Evolutionary conservation across 1,140 invertebrate genomes (phyloP), one percentile per base, ranked within the genome.

Genomic region (Drosophila insularis): DNA sequence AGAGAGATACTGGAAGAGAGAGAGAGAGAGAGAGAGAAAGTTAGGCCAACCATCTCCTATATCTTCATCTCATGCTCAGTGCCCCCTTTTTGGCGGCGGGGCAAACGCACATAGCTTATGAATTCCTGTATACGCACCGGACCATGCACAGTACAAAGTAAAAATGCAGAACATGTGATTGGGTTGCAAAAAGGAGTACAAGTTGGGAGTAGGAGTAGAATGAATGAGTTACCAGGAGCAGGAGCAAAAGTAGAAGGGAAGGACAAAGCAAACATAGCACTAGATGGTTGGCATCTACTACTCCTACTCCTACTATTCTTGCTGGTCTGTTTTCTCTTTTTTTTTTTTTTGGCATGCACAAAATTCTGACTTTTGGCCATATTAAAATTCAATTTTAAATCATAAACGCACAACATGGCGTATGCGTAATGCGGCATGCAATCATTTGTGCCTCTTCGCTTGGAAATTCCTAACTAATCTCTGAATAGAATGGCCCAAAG

Each of bases 141-240:
- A 63, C 65, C 72, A 50, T 50, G 43, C 43, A 50, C 17, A 40
- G 78, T 32, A 80, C 77, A 84, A 80, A 85, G 77, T 68, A 73
- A 81, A 84, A 82, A 82, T 84, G 75, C 68, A 46, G 75, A 82
- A 66, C 80, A 75, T 82, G 80, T 71, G 76, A 75, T 79, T 79
- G 68, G 65, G 35, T 19, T 17, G 37, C 11, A 2, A 17, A 14
- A 1, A 8, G 60, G 55, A 21, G 37, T 40, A 27, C 1, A 27
- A 27, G 27, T 27, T 27, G 21, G 50, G 1, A 27, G 54, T 35
- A 31, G 50, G 60, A 40, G 56, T 59, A 59, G 27, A 27, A 6
- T 27, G n/a, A 5, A 27, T 4, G 31, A 37, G 27, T 27, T 27
- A 27, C 27, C 27, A 27, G 54, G 43, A 23, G 37, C 35, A n/a